Evolutionary conservation across 2,888 invertebrate genomes (phyloP), one percentile per base, ranked within the genome.

Genomic region (Aelia acuminata): DNA sequence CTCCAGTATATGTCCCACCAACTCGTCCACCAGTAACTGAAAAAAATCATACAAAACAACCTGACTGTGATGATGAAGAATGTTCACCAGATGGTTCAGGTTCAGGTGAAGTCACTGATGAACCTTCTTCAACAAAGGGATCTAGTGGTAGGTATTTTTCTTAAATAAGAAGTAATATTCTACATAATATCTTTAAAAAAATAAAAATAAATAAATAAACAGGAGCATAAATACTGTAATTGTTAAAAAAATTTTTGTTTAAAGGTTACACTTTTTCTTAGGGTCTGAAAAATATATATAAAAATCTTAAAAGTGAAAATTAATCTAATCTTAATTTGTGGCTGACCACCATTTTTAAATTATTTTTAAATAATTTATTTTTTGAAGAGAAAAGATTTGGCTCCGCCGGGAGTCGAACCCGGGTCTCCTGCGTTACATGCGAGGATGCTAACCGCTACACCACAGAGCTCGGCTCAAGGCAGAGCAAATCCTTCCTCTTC

Each of bases 1-100:
- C 97, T 0, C 98, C 98, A 0, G 97, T 98, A 1, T 97, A 97
- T 92, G 96, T 97, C 22, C 97, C 97, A 1, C 96, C 97, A 3
- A 95, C 96, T 50, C 94, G 94, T 91, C 96, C 96, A 22, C 95
- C 94, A 35, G 92, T 93, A 39, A 92, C 93, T 87, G 92, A 92
- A 87, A 91, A 92, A 90, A 90, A 92, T 89, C 91, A 92, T 47
- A 90, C 88, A 22, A 89, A 92, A 13, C 92, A 92, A 92, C 94
- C 94, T 89, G 94, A 95, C 0, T 96, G 96, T 91, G 97, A 97
- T 91, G 97, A 97, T 91, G 98, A 98, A 92, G 97, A 98, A 90
- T 97, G 97, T 91, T 94, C 95, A 89, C 96, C 95, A 90, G 97
- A 97, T 95, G 95, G 91, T 94, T 95, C 89, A 95, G 96, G 7